Base-by-base conservation (phyloP, 1,140 invertebrate genomes). In the Yoshiicerus persimilis region DNA sequence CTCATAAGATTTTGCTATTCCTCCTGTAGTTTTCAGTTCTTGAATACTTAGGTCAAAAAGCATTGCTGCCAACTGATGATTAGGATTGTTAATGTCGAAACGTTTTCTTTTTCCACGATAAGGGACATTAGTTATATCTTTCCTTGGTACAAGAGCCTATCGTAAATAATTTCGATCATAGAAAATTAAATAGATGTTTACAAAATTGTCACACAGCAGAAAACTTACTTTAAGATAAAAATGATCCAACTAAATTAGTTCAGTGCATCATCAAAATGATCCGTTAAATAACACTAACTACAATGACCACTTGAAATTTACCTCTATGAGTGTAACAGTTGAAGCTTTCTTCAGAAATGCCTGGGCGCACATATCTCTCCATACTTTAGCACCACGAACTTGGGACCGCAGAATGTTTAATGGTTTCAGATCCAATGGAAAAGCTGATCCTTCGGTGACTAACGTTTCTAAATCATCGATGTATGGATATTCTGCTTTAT, bases 321-420 rank as follows among this genome's bases (percentile, higher is more conserved):
- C 97, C 92, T 98, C 97, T 91, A 98, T 94, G 16, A 99, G 93
- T 70, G 94, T 94, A 91, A 94, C 95, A 87, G 93, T 94, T 30
- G 94, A 95, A 91, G 96, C 96, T 92, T 97, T 98, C 91, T 96
- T 96, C 0, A 98, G 93, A 93, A 99, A 99, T 90, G 96, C 96
- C 64, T 95, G 94, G 0, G 95, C 95, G 0, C 97, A 97, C 89
- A 96, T 95, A 56, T 97, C 96, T 91, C 96, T 95, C 97, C 97
- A 99, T 27, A 94, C 93, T 91, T 95, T 95, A 0, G 97, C 97
- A 75, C 95, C 95, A 3, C 94, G 94, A 8, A 98, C 93, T 88
- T 96, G 96, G 0, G 94, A 94, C 90, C 97, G 95, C 32, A 99
- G 93, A 70, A 95, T 94, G 13, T 95, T 94, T 36, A 98, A 94